Conservation (phyloP, 2,888 invertebrate genomes). For the Mamestra brassicae region DNA sequence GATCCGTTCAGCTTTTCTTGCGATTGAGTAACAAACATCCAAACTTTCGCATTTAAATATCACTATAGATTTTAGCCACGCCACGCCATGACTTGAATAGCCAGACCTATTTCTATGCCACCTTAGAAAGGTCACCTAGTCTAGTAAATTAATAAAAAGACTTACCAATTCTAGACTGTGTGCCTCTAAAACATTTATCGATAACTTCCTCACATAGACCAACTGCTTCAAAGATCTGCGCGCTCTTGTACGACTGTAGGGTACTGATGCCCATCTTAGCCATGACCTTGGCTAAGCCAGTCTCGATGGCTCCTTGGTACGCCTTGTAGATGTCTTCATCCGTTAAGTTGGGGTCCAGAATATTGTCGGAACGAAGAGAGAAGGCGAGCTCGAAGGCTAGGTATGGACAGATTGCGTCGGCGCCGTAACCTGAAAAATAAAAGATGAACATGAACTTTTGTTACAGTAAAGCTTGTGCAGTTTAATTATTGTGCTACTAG, state of each 20-base stretch:
- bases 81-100: too few species aligned
- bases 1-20: too few species aligned
- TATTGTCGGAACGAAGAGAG: slow-evolving; percentile 96
- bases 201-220: slow-evolving; percentile 98
- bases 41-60: too few species aligned
- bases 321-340: slow-evolving; percentile 96
- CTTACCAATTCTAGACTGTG: slow-evolving; percentile 92
- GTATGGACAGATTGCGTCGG: slow-evolving; percentile 99
- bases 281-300: slow-evolving; percentile 95
- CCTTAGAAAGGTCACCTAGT: too few species aligned
- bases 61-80: too few species aligned
- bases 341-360: slow-evolving; percentile 94
- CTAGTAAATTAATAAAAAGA: slow-evolving; percentile 21
- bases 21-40: too few species aligned
- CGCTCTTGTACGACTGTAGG: slow-evolving; percentile 99
- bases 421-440: slow-evolving; percentile 93
- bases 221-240: slow-evolving; percentile 99
- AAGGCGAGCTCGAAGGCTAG: slow-evolving; percentile 98
- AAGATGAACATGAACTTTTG: neutral
- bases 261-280: slow-evolving; percentile 99
- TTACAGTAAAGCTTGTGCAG: too few species aligned
- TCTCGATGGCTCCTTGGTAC: slow-evolving; percentile 97
- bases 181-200: slow-evolving; percentile 97
- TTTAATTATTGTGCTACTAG: too few species aligned
- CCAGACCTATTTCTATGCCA: too few species aligned